Percentiles rank a stretch among this genome's conserved stretches.
Conservation (phyloP, 2,888 invertebrate species). For the Himalopsyche tibetana region DNA sequence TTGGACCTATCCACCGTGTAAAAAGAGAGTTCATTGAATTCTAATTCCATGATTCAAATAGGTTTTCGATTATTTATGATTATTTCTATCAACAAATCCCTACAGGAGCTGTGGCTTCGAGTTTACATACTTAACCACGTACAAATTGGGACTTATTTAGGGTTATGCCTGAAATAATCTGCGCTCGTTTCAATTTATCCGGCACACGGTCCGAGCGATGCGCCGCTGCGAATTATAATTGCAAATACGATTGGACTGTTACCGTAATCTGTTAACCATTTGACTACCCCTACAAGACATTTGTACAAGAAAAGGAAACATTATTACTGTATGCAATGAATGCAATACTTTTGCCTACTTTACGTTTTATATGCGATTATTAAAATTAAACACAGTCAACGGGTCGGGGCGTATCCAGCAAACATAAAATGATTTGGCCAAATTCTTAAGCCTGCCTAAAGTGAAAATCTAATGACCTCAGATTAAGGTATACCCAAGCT, state of each 20-base stretch:
- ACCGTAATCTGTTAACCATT: slow-evolving; percentile 12
- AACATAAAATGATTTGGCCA: too few species aligned
- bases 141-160: slow-evolving; percentile 43
- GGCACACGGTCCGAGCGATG: slow-evolving; percentile 25
- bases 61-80: too few species aligned
- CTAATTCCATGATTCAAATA: too few species aligned
- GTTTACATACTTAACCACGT: neutral
- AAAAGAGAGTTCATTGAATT: too few species aligned
- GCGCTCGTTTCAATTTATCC: slow-evolving; percentile 40
- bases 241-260: slow-evolving; percentile 35
- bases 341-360: neutral
- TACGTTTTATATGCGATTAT: too few species aligned
- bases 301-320: neutral
- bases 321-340: neutral
- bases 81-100: too few species aligned
- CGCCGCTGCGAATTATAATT: slow-evolving; percentile 31
- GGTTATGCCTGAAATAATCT: slow-evolving; percentile 38
- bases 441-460: too few species aligned
- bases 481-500: too few species aligned
- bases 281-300: neutral
- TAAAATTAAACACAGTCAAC: too few species aligned
- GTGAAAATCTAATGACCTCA: too few species aligned
- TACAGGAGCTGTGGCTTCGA: neutral
- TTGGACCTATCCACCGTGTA: too few species aligned
- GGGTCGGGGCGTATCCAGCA: too few species aligned